Evolutionary conservation across 2,113 vertebrate genomes (phyloP).

Genomic region (Hippocampus comes): DNA sequence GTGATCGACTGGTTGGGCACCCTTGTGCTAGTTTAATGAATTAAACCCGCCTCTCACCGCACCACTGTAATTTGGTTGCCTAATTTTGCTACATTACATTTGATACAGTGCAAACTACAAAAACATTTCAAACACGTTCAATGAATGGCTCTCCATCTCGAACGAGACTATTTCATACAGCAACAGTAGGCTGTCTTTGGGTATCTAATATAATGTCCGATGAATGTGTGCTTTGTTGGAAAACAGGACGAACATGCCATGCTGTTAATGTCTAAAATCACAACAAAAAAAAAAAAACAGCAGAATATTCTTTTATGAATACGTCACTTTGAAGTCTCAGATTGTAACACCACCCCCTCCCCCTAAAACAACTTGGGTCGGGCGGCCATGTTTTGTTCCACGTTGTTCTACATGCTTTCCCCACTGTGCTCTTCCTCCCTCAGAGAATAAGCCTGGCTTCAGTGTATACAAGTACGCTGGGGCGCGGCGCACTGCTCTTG

Average conservation of each 20-base stretch:
- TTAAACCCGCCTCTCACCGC: too few relatives aligned
- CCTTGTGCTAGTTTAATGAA: too few relatives aligned
- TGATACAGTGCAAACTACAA: too few relatives aligned
- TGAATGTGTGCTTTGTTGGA: not conserved
- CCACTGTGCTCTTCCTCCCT: constrained; percentile 57
- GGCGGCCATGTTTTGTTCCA: constrained; percentile 41
- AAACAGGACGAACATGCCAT: not conserved
- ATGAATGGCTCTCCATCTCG: not conserved
- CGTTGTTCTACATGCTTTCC: constrained; percentile 47
- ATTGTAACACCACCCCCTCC: not conserved
- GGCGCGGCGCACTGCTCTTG: constrained; percentile 45
- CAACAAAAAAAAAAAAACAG: not conserved
- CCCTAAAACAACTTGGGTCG: constrained; percentile 27
- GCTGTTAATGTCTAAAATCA: not conserved
- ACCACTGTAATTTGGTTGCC: too few relatives aligned
- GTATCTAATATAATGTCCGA: not conserved
- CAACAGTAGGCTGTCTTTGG: not conserved
- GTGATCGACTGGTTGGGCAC: too few relatives aligned
- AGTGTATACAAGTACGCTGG: constrained; percentile 59
- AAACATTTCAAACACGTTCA: too few relatives aligned
- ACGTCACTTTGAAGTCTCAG: not conserved
- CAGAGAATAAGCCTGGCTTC: constrained; percentile 56
- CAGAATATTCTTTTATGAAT: constrained; percentile 6
- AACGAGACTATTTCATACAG: not conserved
- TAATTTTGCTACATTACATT: too few relatives aligned